A percentile compares a stretch with the other conserved stretches of the same genome.
Evolutionary conservation across 2,113 vertebrate genomes (phyloP).

Genomic region (Chloebia gouldiae): DNA sequence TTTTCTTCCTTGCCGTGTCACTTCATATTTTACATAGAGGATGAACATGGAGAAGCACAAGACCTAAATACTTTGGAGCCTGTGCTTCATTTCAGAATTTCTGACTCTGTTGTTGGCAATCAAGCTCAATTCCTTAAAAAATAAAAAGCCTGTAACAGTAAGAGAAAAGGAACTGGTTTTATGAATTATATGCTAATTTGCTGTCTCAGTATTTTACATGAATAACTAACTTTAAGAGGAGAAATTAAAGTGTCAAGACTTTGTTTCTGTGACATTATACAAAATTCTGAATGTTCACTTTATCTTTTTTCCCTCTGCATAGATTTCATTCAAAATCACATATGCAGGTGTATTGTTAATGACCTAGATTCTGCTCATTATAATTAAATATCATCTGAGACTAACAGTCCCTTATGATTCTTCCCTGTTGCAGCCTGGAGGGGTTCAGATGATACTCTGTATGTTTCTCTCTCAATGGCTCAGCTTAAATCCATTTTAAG

Average conservation of each 20-base stretch:
- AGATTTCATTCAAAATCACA: background rate
- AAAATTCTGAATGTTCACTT: background rate
- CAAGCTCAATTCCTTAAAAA: background rate
- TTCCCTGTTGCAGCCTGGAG: background rate
- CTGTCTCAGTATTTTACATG: background rate
- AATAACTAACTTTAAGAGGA: background rate
- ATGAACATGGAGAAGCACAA: background rate
- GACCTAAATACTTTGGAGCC: background rate
- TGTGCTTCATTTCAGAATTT: background rate
- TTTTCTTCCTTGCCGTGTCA: conserved; percentile 15
- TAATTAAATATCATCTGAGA: background rate
- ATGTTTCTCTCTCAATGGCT: background rate
- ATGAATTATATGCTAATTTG: background rate
- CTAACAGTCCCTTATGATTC: background rate
- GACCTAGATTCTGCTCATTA: background rate
- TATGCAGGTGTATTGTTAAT: background rate
- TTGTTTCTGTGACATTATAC: background rate
- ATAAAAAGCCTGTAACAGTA: background rate
- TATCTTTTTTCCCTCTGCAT: background rate
- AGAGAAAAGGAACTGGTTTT: background rate
- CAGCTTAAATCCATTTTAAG: background rate
- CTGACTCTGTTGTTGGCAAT: background rate
- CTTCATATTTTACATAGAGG: background rate
- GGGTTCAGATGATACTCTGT: background rate
- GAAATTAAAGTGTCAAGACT: background rate